Evolutionary conservation across 2,888 invertebrate genomes (phyloP), one percentile per base, ranked within the genome.

Genomic region (Gymnocheta viridis): DNA sequence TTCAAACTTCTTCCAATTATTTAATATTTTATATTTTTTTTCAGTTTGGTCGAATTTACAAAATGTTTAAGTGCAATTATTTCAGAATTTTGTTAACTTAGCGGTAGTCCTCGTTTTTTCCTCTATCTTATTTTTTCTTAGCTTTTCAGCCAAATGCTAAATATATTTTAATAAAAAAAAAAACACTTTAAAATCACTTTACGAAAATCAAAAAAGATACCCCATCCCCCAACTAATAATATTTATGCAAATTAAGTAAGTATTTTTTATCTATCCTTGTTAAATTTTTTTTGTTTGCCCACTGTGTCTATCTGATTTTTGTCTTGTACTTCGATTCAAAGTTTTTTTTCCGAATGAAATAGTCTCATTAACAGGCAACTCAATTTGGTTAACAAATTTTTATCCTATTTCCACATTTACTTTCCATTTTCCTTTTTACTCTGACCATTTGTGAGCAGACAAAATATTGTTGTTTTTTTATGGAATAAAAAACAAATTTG

Each of bases 381-480:
- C 69, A 84, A 84, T 84, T 84, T 81, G 77, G 54, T 78, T 73
- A 64, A 81, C 73, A 81, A 81, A 78, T 81, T 81, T 76, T 27
- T 70, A 62, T 69, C 66, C 29, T 47, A 27, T 62, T 44, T 19
- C 10, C 7, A 24, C 22, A 19, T 58, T 29, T 49, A 32, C 49
- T 74, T n/a, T 38, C 14, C 1, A 0, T 4, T 27, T 29, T 64
- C 0, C 2, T 38, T 41, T 64, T 74, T 66, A 66, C 49, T 73
- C 72, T 67, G 77, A 67, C 77, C 77, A 82, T 62, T 82, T 78
- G 73, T 73, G 27, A 47, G 69, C 56, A 35, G 47, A 29, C 22
- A 58, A 38, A 3, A 47, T 38, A n/a, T 19, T 19, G 5, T 5
- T 49, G 19, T 12, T 32, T 66, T 29, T 14, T 17, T 1, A 17